phyloP scores from a whole-genome alignment of 2,113 vertebrate species.

The Protobothrops flavoviridis region DNA sequence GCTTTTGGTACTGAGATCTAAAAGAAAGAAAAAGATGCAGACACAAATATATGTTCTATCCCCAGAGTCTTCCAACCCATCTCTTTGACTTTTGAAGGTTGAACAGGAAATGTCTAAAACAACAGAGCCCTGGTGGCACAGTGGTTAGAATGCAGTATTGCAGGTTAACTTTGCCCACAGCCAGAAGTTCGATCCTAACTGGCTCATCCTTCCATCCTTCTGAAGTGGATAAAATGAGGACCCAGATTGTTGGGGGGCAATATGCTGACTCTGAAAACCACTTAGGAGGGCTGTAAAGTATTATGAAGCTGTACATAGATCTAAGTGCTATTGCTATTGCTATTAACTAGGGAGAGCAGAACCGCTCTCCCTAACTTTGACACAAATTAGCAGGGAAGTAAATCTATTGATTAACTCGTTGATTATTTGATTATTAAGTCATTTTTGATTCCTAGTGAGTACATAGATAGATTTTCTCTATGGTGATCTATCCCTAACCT shows the following conservation, averaged over 20 bases:
- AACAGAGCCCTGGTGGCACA: neutral
- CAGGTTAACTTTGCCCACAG: neutral
- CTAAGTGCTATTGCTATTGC: neutral
- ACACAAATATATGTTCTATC: neutral
- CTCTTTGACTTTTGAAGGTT: neutral
- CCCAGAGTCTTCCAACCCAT: neutral
- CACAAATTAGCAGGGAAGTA: neutral
- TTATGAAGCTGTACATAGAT: neutral
- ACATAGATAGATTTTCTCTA: neutral
- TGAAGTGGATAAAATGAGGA: neutral
- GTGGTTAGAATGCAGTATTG: neutral
- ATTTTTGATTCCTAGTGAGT: neutral
- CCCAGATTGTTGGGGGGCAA: neutral
- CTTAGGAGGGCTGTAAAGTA: neutral
- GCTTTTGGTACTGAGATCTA: neutral
- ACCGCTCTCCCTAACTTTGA: neutral
- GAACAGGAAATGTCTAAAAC: neutral
- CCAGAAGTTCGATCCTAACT: neutral
- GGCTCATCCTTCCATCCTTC: neutral
- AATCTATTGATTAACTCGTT: neutral
- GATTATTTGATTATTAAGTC: neutral
- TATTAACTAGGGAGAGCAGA: too few species aligned
- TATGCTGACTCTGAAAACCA: neutral
- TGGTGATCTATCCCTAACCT: neutral
- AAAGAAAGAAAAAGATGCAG: neutral